These are phyloP conservation scores for Coptotermes formosanus DNA, from an alignment of 1,140 invertebrate species.

Conservation along the genomic window DNA sequence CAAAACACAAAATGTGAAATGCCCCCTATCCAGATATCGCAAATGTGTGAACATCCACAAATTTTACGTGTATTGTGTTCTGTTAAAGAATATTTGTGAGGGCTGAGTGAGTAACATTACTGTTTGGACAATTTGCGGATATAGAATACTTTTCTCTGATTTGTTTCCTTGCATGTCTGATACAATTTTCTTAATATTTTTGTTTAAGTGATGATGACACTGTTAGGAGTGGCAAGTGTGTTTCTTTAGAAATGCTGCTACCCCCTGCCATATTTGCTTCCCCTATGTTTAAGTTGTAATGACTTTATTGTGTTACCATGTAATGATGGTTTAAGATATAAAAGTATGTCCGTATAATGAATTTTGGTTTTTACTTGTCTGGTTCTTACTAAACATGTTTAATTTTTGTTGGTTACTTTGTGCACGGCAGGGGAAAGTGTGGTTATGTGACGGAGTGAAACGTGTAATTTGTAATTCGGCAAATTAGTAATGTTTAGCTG, in stretches of 20 bases:
- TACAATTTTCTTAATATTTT: neutral
- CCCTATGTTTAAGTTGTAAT: neutral
- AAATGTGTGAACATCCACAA: slow-evolving; percentile 16
- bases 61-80: slow-evolving; percentile 5
- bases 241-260: slow-evolving; percentile 13
- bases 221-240: slow-evolving; percentile 8
- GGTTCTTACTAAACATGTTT: slow-evolving; percentile 1
- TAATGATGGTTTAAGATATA: neutral
- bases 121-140: neutral
- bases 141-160: neutral
- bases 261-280: slow-evolving; percentile 1
- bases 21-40: slow-evolving; percentile 1
- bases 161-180: neutral
- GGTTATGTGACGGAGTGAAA: neutral
- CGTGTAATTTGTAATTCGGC: neutral
- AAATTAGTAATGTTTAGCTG: slow-evolving; percentile 1
- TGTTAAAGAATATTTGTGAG: slow-evolving; percentile 12
- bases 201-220: neutral
- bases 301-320: neutral
- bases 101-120: neutral
- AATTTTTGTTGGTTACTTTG: slow-evolving; percentile 7
- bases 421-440: neutral
- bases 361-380: neutral
- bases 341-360: neutral
- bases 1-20: slow-evolving; percentile 19